These are phyloP conservation scores for Drosophila yooni DNA, from an alignment of 2,888 invertebrate genomes.

Conservation along the genomic window DNA sequence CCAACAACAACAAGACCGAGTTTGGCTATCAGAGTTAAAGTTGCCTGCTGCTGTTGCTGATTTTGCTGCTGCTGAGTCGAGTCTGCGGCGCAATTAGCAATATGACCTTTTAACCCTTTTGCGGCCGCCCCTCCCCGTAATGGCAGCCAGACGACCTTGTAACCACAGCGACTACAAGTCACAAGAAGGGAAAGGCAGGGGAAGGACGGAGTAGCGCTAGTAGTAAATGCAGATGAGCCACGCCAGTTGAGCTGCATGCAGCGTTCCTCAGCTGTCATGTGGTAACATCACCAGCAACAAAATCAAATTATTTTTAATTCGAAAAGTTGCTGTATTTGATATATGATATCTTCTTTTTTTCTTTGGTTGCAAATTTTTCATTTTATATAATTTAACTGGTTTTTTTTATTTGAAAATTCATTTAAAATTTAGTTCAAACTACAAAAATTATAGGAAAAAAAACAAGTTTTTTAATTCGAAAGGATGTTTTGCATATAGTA, in stretches of 20 bases:
- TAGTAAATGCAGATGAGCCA: conserved; percentile 9
- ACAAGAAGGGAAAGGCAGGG: background rate
- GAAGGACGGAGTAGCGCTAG: background rate
- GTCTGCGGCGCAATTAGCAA: conserved; percentile 65
- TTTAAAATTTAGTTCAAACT: background rate
- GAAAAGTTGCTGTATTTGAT: background rate
- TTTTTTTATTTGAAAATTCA: background rate
- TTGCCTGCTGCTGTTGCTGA: conserved; percentile 1
- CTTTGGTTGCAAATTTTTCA: no score
- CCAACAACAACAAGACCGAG: background rate
- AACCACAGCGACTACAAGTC: conserved; percentile 66
- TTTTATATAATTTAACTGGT: background rate
- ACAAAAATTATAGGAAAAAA: background rate
- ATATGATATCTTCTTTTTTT: background rate
- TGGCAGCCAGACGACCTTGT: conserved; percentile 66
- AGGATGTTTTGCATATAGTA: background rate
- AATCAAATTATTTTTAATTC: no score
- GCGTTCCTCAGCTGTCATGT: conserved; percentile 25
- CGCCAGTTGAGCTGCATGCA: background rate
- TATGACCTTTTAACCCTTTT: conserved; percentile 75
- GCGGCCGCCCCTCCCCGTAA: conserved; percentile 45
- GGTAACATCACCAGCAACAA: conserved; percentile 7
- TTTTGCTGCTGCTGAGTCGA: conserved; percentile 2
- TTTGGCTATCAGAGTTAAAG: conserved; percentile 3
- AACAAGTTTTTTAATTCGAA: background rate